Conservation (phyloP, 2,113 vertebrate genomes). For the Gobiocypris rarus region DNA sequence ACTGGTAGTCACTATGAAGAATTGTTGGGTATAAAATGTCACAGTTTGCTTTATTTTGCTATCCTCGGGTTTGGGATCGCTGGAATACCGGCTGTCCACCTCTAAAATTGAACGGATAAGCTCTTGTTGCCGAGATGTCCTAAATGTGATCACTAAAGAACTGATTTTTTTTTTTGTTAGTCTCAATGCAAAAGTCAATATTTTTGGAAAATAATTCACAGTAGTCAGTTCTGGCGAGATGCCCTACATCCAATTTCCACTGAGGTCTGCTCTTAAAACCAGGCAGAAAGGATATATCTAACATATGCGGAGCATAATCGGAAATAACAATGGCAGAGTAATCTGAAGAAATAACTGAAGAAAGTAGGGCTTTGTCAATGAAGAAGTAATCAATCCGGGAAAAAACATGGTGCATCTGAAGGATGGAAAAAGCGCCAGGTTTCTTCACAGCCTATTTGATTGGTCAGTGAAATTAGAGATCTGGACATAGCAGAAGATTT, state of each 20-base stretch:
- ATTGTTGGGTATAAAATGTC: too few species aligned
- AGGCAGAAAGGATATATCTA: not conserved
- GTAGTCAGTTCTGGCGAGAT: not conserved
- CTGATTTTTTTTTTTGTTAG: not conserved
- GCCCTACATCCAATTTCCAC: not conserved
- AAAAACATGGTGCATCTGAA: conserved; percentile 6
- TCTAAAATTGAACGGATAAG: not conserved
- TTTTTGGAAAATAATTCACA: conserved; percentile 8
- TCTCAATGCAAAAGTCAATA: conserved; percentile 29
- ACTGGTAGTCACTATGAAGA: too few species aligned
- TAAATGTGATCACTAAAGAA: too few species aligned
- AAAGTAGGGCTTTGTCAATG: conserved; percentile 1
- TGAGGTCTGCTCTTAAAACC: not conserved
- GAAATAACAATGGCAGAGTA: not conserved
- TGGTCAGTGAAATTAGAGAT: too few species aligned
- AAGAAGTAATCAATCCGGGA: conserved; percentile 37
- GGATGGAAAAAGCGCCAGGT: not conserved
- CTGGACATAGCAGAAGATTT: too few species aligned
- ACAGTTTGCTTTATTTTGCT: too few species aligned
- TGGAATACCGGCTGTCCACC: not conserved
- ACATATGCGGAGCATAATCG: not conserved
- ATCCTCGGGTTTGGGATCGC: not conserved
- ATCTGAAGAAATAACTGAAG: conserved; percentile 27
- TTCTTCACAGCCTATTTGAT: too few species aligned
- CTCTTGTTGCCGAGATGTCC: not conserved